Base-by-base conservation (phyloP, 1,140 invertebrate species). In the Aphelenchoides besseyi region DNA sequence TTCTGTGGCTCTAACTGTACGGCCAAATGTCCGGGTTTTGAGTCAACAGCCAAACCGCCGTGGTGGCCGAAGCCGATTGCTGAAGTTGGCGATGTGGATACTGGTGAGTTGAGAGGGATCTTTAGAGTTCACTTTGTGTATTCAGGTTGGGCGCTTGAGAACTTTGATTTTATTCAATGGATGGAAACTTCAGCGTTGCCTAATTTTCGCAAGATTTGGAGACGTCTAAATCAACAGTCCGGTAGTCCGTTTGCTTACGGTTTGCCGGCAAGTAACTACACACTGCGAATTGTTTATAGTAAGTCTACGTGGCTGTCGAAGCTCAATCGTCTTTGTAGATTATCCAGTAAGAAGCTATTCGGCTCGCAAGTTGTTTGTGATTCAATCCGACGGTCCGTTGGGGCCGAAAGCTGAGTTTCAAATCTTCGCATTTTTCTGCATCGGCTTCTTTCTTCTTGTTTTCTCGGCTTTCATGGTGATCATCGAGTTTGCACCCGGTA, bases 111-210 rank as follows among this genome's bases (percentile, higher is more conserved):
- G 5, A 41, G n/a, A 41, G 5, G 5, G 5, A 41, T 8, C 37
- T 8, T 5, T 5, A 41, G n/a, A 41, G 37, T 5, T 41, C 5
- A 5, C 5, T 8, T 67, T 23, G 26, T 2, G 9, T 3, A 3
- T 9, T 23, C 23, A n/a, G 68, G 70, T 0, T 33, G 69, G 0
- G 70, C 71, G 9, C 70, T 71, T 1, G 71, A 71, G 83, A 97
- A 97, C 86, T 94, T 97, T 86, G 94, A 96, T 87, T 87, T 97
- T 1, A 97, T 97, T 81, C 94, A 97, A 2, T 97, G 94, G 95
- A 97, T 97, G 94, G 89, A 94, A 74, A 97, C 94, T 0, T 93
- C 95, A 0, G 94, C 95, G 0, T 86, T 98, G 72, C 95, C 95
- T 0, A 93, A 90, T 41, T 98, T 97, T 85, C 89, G 95, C 57